Evolutionary conservation across 2,797 vertebrate species (phyloP), one percentile per base, ranked within the genome.

Genomic region (Menidia menidia): DNA sequence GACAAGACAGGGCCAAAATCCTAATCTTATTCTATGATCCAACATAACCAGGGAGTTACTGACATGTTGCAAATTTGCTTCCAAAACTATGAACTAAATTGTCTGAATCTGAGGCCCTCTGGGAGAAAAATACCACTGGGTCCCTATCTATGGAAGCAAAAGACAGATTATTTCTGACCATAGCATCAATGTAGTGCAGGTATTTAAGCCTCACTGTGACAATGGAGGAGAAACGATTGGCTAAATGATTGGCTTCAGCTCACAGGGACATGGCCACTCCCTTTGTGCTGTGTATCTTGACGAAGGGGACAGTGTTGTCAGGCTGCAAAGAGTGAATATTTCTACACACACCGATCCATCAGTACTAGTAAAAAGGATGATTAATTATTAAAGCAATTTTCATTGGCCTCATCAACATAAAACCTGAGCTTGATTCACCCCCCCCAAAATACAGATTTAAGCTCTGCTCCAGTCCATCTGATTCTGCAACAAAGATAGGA

Each of bases 241-340:
- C 44, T 53, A 39, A 6, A 51, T 42, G 64, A 54, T 25, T 25
- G 25, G 25, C 25, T 25, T 25, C 25, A 25, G 25, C 2, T 25
- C 25, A 25, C 25, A 25, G 25, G 25, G 25, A 25, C 25, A 25
- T 1, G 25, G 25, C 25, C 1, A 25, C 2, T 25, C 25, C 25
- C 1, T 25, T 25, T 25, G 1, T 25, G 25, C 25, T 25, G 25
- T 25, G 25, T 25, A 1, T 25, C 25, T 25, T 25, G 25, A 25
- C 25, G 25, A 25, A 25, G 25, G 25, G 1, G 25, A 25, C 25
- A 25, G 60, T 48, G 68, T 62, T 62, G 41, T 55, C 47, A 42
- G 42, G 73, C 33, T 70, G 45, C 19, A 3, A 43, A 53, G 0
- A 13, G 39, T 19, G 14, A 30, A 53, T 44, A 25, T 83, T 68